Evolutionary conservation across 2,113 vertebrate species (phyloP).

Genomic region (Grammatotria lemairii): DNA sequence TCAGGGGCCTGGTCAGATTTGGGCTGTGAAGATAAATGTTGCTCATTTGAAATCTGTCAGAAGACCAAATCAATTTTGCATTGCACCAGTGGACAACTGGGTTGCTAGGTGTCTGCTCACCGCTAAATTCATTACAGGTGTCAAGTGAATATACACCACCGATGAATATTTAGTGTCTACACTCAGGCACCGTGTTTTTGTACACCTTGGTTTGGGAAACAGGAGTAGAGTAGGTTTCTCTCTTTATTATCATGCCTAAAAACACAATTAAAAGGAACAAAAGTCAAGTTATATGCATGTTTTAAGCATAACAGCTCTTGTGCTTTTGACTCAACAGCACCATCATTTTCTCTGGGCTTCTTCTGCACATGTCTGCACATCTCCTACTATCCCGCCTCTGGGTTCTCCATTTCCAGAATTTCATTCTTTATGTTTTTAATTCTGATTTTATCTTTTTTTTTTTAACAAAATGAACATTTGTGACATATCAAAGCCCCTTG

Average conservation of each 20-base stretch:
- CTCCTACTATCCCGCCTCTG: neutral
- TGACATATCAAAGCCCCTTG: neutral
- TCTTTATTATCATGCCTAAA: neutral
- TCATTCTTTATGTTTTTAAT: neutral
- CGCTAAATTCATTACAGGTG: neutral
- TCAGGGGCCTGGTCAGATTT: neutral
- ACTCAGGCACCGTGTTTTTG: neutral
- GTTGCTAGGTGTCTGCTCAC: neutral
- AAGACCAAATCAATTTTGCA: neutral
- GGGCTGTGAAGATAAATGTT: constrained; percentile 9
- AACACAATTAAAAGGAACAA: neutral
- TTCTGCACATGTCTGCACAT: neutral
- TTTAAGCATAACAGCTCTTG: neutral
- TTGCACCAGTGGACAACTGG: constrained; percentile 28
- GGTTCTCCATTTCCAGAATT: neutral
- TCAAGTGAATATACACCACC: neutral
- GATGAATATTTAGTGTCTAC: neutral
- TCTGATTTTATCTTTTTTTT: neutral
- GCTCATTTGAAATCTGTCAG: neutral
- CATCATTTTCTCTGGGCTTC: neutral
- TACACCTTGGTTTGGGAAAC: neutral
- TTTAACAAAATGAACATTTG: neutral
- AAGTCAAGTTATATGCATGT: neutral
- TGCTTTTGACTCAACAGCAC: constrained; percentile 8
- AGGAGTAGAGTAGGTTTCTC: neutral